Conservation (phyloP, 2,888 invertebrate species). For the Archips xylosteana region DNA sequence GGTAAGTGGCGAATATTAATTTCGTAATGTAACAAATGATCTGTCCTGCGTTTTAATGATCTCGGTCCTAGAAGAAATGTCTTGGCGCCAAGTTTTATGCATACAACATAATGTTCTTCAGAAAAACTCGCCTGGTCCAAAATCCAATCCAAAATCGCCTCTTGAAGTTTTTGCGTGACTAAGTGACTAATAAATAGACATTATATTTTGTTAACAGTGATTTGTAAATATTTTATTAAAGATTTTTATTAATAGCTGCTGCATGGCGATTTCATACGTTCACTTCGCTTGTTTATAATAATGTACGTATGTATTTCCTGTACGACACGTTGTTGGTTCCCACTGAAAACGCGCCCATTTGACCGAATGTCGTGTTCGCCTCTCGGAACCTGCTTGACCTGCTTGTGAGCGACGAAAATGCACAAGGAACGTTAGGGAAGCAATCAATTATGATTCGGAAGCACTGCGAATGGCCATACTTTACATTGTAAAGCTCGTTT, state of each 20-base stretch:
- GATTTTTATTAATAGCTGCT: slow-evolving; percentile 10
- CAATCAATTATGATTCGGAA: not conserved
- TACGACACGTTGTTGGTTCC: not conserved
- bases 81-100: not conserved
- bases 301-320: no score
- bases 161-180: slow-evolving; percentile 10
- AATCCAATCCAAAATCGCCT: slow-evolving; percentile 11
- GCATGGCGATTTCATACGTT: slow-evolving; percentile 13
- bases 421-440: not conserved
- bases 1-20: not conserved
- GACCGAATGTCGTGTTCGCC: not conserved
- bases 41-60: not conserved
- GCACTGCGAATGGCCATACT: not conserved
- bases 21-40: not conserved
- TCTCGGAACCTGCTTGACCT: not conserved
- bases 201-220: slow-evolving; percentile 7
- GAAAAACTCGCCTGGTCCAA: not conserved
- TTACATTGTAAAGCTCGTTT: no score
- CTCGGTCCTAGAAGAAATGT: not conserved
- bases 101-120: not conserved
- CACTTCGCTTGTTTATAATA: not conserved
- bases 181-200: slow-evolving; percentile 7
- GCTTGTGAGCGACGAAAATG: not conserved
- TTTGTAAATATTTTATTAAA: slow-evolving; percentile 14
- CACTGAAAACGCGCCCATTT: not conserved